Base-by-base conservation (phyloP, 1,140 invertebrate species). In the Ptiloglossa arizonensis region DNA sequence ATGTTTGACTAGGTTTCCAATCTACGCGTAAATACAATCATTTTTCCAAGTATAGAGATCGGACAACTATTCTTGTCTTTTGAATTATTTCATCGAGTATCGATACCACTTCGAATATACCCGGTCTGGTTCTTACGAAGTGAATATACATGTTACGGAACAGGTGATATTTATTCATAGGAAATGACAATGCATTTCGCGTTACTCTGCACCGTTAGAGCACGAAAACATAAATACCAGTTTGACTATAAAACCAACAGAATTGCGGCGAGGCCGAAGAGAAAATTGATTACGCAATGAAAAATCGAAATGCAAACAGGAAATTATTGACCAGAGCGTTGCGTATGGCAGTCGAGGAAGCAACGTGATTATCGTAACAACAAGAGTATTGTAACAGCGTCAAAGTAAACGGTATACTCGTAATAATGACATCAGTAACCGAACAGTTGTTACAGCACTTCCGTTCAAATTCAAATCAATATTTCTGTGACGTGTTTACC, bases 251-350 rank as follows among this genome's bases (percentile, higher is more conserved):
- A 44, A 57, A 44, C 17, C 38, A 59, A 19, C 17, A 11, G 19
- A n/a, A 46, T 3, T 2, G 13, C 13, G 19, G 29, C 54, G 6
- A 8, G 24, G 17, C n/a, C 6, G 22, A 59, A 9, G 54, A 32
- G 68, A 59, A 70, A 70, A 59, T 70, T 29, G n/a, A 41, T 70
- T 70, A 15, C 22, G 27, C n/a, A 44, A 59, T 17, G 5, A 6
- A 3, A 29, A 59, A 19, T 32, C 19, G 19, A 59, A 44, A 57
- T 59, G 19, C 68, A 32, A 57, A 59, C 38, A 44, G 52, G 54
- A 70, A 70, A 59, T 59, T 9, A 15, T 15, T 22, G 41, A n/a
- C 38, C n/a, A 32, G 11, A 13, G 19, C 1, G 3, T n/a, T 29
- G 1, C 32, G 22, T 4, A 11, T 11, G 15, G 3, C 32, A 13